A percentile compares a stretch with the other conserved stretches of the same genome.
These are phyloP conservation scores for Heliconius ismenius DNA, from an alignment of 2,888 invertebrate species.

Conservation along the genomic window DNA sequence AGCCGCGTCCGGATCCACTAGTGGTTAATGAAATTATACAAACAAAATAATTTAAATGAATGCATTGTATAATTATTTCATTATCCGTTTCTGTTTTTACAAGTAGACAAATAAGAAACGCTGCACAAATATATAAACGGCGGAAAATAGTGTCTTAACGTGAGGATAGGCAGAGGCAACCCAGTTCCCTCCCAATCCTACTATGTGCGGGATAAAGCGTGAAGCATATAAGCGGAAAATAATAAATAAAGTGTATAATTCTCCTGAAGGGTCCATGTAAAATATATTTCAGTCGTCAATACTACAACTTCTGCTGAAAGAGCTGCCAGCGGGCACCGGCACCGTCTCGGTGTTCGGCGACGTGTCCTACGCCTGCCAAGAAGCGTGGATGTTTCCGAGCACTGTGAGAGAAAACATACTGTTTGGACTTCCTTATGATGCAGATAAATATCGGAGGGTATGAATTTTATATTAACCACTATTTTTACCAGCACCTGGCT, in stretches of 20 bases:
- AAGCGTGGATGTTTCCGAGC: slow-evolving; percentile 91
- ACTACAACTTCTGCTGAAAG: slow-evolving; percentile 86
- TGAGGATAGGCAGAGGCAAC: too few species aligned
- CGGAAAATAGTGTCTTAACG: background rate
- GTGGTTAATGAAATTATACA: background rate
- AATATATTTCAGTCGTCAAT: slow-evolving; percentile 79
- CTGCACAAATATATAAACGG: too few species aligned
- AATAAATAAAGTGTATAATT: too few species aligned
- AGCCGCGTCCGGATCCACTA: too few species aligned
- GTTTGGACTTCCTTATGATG: slow-evolving; percentile 87
- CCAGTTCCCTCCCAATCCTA: background rate
- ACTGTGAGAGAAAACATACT: slow-evolving; percentile 92
- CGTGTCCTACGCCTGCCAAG: slow-evolving; percentile 90
- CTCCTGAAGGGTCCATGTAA: background rate
- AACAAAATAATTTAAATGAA: too few species aligned
- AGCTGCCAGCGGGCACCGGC: slow-evolving; percentile 85
- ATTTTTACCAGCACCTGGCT: slow-evolving; percentile 12
- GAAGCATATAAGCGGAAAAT: too few species aligned
- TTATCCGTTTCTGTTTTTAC: background rate
- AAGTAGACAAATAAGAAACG: background rate
- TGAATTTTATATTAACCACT: slow-evolving; percentile 45
- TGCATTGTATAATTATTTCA: background rate
- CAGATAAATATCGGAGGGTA: slow-evolving; percentile 80
- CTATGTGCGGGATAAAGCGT: too few species aligned
- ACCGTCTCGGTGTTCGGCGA: slow-evolving; percentile 83